These are phyloP conservation scores for Ryuthela nishihirai DNA, from an alignment of 2,888 invertebrate species.

Conservation along the genomic window DNA sequence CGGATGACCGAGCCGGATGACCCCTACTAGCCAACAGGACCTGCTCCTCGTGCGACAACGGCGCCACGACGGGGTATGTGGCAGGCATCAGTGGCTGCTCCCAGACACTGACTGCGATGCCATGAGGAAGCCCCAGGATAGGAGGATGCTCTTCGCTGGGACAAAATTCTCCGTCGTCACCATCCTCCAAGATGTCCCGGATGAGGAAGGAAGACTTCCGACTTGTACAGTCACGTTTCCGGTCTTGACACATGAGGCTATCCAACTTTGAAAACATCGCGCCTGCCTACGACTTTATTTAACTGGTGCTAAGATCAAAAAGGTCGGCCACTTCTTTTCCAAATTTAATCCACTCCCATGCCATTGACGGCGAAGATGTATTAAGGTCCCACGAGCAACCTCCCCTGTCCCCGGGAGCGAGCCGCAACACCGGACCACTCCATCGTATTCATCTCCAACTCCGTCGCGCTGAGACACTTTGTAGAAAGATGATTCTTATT, in stretches of 20 bases:
- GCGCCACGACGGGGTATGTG: background rate
- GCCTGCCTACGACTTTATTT: no score
- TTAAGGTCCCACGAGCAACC: no score
- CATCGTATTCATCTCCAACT: no score
- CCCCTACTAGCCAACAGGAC: conserved; percentile 1
- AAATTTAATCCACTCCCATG: no score
- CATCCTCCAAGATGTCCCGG: conserved; percentile 26
- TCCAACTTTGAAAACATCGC: conserved; percentile 29
- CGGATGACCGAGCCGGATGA: background rate
- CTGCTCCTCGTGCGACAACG: conserved; percentile 10
- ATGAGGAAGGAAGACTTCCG: conserved; percentile 23
- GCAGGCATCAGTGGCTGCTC: conserved; percentile 8
- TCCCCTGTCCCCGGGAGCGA: no score
- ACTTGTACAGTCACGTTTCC: conserved; percentile 18
- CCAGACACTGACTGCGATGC: conserved; percentile 15
- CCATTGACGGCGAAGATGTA: no score
- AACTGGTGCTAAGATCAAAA: no score
- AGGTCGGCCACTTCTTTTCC: no score
- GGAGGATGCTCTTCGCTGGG: conserved; percentile 2
- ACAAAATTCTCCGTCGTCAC: conserved; percentile 17
- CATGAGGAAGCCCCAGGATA: conserved; percentile 8
- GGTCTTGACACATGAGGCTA: conserved; percentile 19
- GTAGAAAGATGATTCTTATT: no score
- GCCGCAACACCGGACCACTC: no score
- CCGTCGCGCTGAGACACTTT: no score